Percentiles rank a stretch among this genome's conserved stretches.
These are phyloP conservation scores for Periophthalmus modestus DNA, from an alignment of 2,113 vertebrate genomes.

Conservation along the genomic window DNA sequence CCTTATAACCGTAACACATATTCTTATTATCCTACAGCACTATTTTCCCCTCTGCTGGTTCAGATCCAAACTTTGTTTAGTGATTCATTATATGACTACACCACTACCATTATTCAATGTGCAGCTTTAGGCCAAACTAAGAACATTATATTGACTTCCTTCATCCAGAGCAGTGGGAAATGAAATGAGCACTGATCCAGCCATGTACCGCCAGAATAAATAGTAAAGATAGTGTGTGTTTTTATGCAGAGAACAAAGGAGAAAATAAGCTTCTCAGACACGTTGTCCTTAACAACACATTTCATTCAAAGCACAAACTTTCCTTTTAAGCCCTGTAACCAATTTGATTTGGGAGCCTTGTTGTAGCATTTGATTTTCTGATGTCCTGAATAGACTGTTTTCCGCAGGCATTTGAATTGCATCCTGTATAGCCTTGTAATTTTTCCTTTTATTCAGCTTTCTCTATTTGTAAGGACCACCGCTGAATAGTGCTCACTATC, in stretches of 20 bases:
- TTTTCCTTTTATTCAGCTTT: constrained; percentile 22
- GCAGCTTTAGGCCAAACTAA: not conserved
- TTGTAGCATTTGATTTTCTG: constrained; percentile 51
- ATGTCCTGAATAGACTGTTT: constrained; percentile 54
- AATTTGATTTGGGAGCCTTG: constrained; percentile 35
- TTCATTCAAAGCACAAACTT: constrained; percentile 23
- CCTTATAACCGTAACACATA: constrained; percentile 1
- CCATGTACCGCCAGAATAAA: not conserved
- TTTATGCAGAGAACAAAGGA: not conserved
- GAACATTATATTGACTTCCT: not conserved
- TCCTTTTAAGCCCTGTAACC: constrained; percentile 17
- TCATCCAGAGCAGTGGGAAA: not conserved
- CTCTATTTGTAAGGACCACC: constrained; percentile 27
- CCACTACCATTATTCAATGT: constrained; percentile 1
- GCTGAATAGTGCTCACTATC: constrained; percentile 40
- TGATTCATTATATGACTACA: not conserved
- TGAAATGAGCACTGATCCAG: not conserved
- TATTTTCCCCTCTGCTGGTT: constrained; percentile 7
- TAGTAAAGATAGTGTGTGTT: constrained; percentile 3
- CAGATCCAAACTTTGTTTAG: constrained; percentile 8
- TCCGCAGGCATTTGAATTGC: constrained; percentile 46
- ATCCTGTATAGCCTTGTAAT: constrained; percentile 36
- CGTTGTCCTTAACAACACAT: constrained; percentile 22
- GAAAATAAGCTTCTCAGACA: constrained; percentile 8
- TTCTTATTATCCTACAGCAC: constrained; percentile 7